A percentile compares a stretch with the other conserved stretches of the same genome.
phyloP scores from a whole-genome alignment of 2,888 invertebrate species.

The Aricia artaxerxes region DNA sequence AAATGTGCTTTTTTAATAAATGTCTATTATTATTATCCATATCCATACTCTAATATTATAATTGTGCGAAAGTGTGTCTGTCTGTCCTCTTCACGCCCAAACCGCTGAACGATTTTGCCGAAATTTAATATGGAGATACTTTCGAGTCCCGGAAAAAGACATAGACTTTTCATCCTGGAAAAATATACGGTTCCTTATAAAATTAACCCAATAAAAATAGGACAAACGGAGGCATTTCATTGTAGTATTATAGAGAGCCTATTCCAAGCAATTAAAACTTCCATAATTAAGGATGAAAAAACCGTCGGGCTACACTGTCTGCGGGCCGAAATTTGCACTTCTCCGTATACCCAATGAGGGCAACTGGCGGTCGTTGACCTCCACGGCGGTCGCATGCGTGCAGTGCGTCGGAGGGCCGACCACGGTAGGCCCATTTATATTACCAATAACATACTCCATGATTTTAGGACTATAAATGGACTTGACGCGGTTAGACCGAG shows the following conservation, averaged over 20 bases:
- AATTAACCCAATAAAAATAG: not conserved
- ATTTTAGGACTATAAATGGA: not conserved
- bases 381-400: constrained; percentile 54
- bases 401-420: constrained; percentile 45
- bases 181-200: too few relatives aligned
- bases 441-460: constrained; percentile 40
- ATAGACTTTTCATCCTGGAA: too few relatives aligned
- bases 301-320: constrained; percentile 34
- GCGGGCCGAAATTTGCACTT: constrained; percentile 48
- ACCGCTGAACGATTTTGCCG: too few relatives aligned
- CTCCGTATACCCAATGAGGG: constrained; percentile 49
- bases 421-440: constrained; percentile 42
- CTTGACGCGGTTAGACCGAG: not conserved
- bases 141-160: too few relatives aligned
- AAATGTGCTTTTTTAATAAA: too few relatives aligned
- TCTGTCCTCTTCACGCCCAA: too few relatives aligned
- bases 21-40: too few relatives aligned
- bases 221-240: not conserved
- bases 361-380: constrained; percentile 60
- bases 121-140: too few relatives aligned
- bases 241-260: not conserved
- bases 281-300: constrained; percentile 29
- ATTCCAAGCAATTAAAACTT: constrained; percentile 22
- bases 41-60: too few relatives aligned
- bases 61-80: too few relatives aligned